Evolutionary conservation across 2,113 vertebrate species (phyloP).

Genomic region (Regulus satrapa): DNA sequence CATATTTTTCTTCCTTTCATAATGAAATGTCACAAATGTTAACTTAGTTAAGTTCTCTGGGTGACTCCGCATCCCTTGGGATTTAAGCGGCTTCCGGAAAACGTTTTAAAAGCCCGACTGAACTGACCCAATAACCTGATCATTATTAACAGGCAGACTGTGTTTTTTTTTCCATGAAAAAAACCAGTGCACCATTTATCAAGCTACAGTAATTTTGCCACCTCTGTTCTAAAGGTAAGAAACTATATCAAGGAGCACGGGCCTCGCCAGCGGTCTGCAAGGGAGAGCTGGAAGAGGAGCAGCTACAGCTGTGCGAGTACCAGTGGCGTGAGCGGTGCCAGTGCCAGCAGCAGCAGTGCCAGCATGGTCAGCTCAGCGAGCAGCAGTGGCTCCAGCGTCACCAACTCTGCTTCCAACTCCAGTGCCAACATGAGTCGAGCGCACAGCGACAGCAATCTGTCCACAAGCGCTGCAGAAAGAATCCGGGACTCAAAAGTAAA

Average conservation of each 20-base stretch:
- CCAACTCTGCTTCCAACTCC: conserved; percentile 86
- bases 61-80: background rate
- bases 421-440: conserved; percentile 94
- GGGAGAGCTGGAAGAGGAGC: conserved; percentile 92
- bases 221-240: conserved; percentile 79
- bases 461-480: conserved; percentile 89
- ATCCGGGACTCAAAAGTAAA: conserved; percentile 98
- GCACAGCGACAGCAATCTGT: conserved; percentile 94
- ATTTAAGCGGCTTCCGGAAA: background rate
- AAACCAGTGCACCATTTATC: background rate
- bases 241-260: conserved; percentile 94
- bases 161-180: background rate
- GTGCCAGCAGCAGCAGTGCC: conserved; percentile 88
- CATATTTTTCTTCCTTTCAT: background rate
- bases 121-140: background rate
- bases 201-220: background rate
- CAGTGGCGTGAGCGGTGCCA: conserved; percentile 85
- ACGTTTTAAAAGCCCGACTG: background rate
- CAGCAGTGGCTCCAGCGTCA: conserved; percentile 85
- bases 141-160: background rate
- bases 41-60: background rate
- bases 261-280: conserved; percentile 82
- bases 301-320: conserved; percentile 88
- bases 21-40: background rate
- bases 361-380: conserved; percentile 91